Evolutionary conservation across 2,888 invertebrate genomes (phyloP), one percentile per base, ranked within the genome.

Genomic region (Pandemis cinnamomeana): DNA sequence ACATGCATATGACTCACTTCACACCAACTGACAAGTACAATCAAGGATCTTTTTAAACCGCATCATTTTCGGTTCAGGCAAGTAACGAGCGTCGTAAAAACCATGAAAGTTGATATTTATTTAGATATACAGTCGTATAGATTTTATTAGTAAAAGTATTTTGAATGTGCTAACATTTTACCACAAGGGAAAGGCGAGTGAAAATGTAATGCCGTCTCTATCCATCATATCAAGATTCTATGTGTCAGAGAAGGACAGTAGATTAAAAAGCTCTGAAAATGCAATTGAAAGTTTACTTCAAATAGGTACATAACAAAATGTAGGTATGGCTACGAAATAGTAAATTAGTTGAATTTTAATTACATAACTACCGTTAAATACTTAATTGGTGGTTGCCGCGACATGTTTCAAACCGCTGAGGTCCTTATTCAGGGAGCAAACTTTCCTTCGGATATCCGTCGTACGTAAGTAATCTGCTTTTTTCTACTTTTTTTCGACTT

Each of bases 1-100:
- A 92, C 78, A 85, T 91, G 83, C 84, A 90, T 1, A 88, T 91
- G 84, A 86, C 89, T 0, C 92, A 92, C 58, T 78, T 87, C 27
- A 61, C 44, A 0, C 70, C 70, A 1, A 67, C 36, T 1, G 67
- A 67, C 0, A n/a, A 64, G 7, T 44, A 70, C 10, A 51, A 51
- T 3, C 46, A 61, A 15, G 66, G 61, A 1, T 69, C 72, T 13
- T 20, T 63, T n/a, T 70, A 73, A 67, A 67, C 7, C 0, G 44
- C 5, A 27, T 64, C 15, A 7, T 13, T 11, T 44, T 11, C 6
- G 13, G 11, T 64, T 20, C 48, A 64, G 64, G 46, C 62, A 61
- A 55, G 58, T 71, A 61, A 64, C 13, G 55, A 8, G 4, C 15
- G 4, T 15, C 20, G 20, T 5, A 6, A 5, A 55, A 8, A 7